Percentiles rank a stretch among this genome's conserved stretches.
Conservation (phyloP, 2,113 vertebrate genomes). For the Ageneiosus marmoratus region DNA sequence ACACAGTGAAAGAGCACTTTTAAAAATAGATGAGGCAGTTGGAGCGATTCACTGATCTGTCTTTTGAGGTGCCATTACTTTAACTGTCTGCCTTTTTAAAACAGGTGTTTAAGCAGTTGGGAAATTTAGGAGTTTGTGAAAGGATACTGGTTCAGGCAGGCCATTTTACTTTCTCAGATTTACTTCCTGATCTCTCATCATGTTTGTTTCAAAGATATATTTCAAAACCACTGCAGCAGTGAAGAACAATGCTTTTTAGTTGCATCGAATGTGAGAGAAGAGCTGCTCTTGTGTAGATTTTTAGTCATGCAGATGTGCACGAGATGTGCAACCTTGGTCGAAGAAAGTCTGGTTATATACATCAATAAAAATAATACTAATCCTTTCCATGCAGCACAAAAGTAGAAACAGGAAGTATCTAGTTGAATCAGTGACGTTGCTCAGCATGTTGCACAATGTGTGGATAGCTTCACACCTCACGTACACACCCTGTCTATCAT, state of each 20-base stretch:
- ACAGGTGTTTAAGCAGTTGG: slow-evolving; percentile 41
- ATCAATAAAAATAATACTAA: not conserved
- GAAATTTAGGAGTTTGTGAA: not conserved
- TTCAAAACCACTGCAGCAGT: too few relatives aligned
- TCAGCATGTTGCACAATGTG: not conserved
- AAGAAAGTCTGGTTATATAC: not conserved
- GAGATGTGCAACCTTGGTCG: too few relatives aligned
- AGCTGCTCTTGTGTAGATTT: too few relatives aligned
- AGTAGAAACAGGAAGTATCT: not conserved
- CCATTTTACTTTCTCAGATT: not conserved
- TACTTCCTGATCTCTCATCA: not conserved
- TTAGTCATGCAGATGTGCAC: too few relatives aligned
- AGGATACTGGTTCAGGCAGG: not conserved
- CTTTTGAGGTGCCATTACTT: slow-evolving; percentile 28
- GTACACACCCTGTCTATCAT: not conserved
- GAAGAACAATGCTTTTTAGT: too few relatives aligned
- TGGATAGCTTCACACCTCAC: not conserved
- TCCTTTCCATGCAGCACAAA: not conserved
- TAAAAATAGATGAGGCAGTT: slow-evolving; percentile 53
- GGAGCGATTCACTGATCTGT: slow-evolving; percentile 14
- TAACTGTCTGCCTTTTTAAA: slow-evolving; percentile 17
- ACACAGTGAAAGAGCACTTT: slow-evolving; percentile 17
- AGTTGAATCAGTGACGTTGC: not conserved
- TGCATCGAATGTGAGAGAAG: too few relatives aligned
- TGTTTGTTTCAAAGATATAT: too few relatives aligned